Conservation (phyloP, 2,888 invertebrate genomes). For the Pedicia rivosa region DNA sequence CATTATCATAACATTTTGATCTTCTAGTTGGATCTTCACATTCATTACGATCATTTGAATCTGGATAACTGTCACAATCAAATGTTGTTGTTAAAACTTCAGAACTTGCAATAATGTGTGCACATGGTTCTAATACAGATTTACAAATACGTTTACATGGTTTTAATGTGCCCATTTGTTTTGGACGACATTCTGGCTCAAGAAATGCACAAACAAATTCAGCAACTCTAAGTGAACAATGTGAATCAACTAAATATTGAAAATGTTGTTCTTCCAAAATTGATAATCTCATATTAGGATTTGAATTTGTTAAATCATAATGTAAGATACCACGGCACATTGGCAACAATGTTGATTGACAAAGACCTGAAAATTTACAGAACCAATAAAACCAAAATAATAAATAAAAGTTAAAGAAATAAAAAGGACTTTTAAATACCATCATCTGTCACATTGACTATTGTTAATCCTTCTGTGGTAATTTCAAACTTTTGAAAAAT, state of each 20-base stretch:
- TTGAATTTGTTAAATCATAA: constrained; percentile 43
- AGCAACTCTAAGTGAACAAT: constrained; percentile 43
- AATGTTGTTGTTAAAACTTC: constrained; percentile 37
- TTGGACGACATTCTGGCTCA: constrained; percentile 49
- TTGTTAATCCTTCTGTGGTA: constrained; percentile 22
- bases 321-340: constrained; percentile 48
- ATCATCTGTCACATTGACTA: constrained; percentile 21
- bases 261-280: constrained; percentile 34
- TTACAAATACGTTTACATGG: constrained; percentile 49
- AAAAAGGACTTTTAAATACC: constrained; percentile 32
- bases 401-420: no score
- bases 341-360: constrained; percentile 25
- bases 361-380: constrained; percentile 13
- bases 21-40: constrained; percentile 37
- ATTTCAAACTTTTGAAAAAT: constrained; percentile 30
- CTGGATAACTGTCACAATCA: constrained; percentile 43
- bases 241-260: constrained; percentile 40
- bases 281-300: constrained; percentile 17
- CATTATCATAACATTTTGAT: constrained; percentile 35
- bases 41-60: constrained; percentile 31
- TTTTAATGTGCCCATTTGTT: constrained; percentile 37
- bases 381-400: background rate
- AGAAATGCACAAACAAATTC: constrained; percentile 46
- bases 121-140: constrained; percentile 45
- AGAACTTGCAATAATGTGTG: constrained; percentile 39